These are phyloP conservation scores for Drosophila pandora DNA, from an alignment of 1,140 invertebrate species.

Conservation along the genomic window DNA sequence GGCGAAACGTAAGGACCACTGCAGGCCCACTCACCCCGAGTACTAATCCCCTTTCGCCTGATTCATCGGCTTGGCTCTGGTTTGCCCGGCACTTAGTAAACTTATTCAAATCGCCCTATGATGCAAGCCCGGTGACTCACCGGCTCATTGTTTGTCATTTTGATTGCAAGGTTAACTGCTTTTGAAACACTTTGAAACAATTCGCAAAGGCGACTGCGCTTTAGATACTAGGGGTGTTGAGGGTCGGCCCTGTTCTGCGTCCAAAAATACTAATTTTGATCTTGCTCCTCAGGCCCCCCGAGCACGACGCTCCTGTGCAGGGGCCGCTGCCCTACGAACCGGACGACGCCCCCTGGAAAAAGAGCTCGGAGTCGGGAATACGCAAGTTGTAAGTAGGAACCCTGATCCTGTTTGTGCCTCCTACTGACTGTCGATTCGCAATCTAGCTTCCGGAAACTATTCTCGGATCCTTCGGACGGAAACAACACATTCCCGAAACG, in stretches of 20 bases:
- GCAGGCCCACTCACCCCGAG: background rate
- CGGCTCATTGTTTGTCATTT: background rate
- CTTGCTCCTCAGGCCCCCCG: constrained; percentile 64
- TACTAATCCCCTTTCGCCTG: background rate
- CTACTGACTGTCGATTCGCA: background rate
- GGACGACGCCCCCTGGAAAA: constrained; percentile 96
- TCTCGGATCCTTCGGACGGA: constrained; percentile 88
- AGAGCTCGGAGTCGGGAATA: constrained; percentile 92
- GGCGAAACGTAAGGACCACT: constrained; percentile 56
- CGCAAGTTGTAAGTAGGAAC: constrained; percentile 94
- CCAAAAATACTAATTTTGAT: background rate
- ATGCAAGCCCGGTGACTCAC: constrained; percentile 16
- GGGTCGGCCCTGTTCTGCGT: background rate
- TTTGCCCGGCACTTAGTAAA: background rate
- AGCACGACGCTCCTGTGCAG: constrained; percentile 94
- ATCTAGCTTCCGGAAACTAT: constrained; percentile 88
- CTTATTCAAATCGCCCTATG: constrained; percentile 29
- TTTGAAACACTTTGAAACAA: constrained; percentile 10
- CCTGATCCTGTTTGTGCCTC: background rate
- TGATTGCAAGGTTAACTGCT: constrained; percentile 23
- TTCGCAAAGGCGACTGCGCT: background rate
- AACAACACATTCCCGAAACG: constrained; percentile 88
- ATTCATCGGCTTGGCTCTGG: background rate
- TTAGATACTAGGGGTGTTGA: too few relatives aligned
- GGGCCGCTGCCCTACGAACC: constrained; percentile 98